Base-by-base conservation (phyloP, 2,888 invertebrate species). In the Marronus borbonicus region DNA sequence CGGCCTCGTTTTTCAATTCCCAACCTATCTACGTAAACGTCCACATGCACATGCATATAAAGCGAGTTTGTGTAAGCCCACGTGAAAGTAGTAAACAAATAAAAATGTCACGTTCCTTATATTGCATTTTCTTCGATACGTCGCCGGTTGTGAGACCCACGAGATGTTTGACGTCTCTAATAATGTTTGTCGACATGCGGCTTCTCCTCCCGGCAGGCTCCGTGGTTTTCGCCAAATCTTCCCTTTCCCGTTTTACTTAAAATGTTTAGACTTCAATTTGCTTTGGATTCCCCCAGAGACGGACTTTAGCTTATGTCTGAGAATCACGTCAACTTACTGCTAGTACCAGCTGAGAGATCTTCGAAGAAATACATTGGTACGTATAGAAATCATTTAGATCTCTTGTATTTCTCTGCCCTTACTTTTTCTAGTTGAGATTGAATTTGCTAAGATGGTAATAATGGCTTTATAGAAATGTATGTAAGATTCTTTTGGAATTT, bases 191-290 rank as follows among this genome's bases (percentile, higher is more conserved):
- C 80, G 82, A 81, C 81, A 81, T 81, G 79, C 77, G 75, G 72
- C 58, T 81, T 84, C 84, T 83, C 83, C 83, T 82, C 80, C 82
- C 82, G 82, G 82, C 44, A 44, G 8, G 31, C 31, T 36, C 44
- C 2, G 44, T 44, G 44, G 44, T 44, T 58, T 82, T 84, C 52
- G n/a, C 36, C 66, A 76, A 50, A 76, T 66, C 76, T 31, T 52
- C 55, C 84, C 84, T 81, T 55, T 49, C 60, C 58, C 44, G 74
- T 10, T 20, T 77, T 82, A 85, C 85, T 86, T 86, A 86, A 87
- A 87, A 87, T 87, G 86, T 87, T 87, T 87, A 87, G 86, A 85
- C 84, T 86, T 85, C 86, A 87, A 87, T 87, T 87, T 86, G 84
- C 85, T 86, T 86, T 86, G 84, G 82, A 83, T 79, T 83, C 83